Conservation (phyloP, 2,888 invertebrate genomes). For the Diarsia rubi region DNA sequence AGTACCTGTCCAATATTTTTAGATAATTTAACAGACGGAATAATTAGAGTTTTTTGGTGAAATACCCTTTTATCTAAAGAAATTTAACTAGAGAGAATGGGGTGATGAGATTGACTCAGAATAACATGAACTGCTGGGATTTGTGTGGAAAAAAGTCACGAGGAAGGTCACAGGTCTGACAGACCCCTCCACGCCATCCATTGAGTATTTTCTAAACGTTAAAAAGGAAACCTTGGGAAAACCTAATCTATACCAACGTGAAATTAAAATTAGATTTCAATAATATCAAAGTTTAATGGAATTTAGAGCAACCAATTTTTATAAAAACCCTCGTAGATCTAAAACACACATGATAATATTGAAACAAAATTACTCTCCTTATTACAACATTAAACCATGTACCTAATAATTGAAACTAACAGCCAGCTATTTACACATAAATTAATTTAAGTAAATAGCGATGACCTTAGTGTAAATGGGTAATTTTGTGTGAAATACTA, state of each 20-base stretch:
- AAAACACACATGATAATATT: not conserved
- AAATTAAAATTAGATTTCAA: not conserved
- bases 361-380: not conserved
- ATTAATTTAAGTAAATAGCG: not conserved
- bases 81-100: not conserved
- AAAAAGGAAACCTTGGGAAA: not conserved
- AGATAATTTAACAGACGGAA: no score
- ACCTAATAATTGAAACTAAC: constrained; percentile 6
- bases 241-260: not conserved
- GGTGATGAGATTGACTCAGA: not conserved
- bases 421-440: not conserved
- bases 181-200: no score
- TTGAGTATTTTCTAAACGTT: no score
- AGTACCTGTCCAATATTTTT: no score
- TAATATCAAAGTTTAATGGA: not conserved
- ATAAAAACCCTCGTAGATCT: not conserved
- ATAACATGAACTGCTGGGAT: no score
- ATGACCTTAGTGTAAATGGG: constrained; percentile 7
- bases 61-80: no score
- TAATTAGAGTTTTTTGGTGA: no score
- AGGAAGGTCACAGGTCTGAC: no score
- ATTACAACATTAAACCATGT: not conserved
- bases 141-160: no score
- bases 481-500: constrained; percentile 21
- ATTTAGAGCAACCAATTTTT: not conserved